A percentile compares a stretch with the other conserved stretches of the same genome.
Evolutionary conservation across 92 coral and sea anemone genomes (phyloP).

Genomic region (Palythoa grandiflora): DNA sequence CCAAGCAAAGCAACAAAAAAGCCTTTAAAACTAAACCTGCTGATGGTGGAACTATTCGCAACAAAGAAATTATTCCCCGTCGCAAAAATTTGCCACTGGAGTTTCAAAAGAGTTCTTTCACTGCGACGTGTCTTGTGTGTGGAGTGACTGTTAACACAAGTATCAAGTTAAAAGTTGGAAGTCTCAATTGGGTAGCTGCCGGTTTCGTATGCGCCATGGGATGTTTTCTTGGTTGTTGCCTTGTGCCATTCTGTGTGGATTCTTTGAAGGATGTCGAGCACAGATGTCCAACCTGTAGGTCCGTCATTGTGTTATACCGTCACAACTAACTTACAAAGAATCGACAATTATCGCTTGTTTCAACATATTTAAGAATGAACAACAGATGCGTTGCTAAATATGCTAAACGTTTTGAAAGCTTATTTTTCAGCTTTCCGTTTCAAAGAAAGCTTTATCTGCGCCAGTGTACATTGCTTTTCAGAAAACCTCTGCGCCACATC

Average conservation of each 20-base stretch:
- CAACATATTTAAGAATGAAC: no score
- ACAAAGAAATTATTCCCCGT: neutral
- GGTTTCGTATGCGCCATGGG: constrained; percentile 17
- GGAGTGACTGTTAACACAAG: neutral
- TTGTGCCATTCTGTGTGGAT: constrained; percentile 17
- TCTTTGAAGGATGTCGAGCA: constrained; percentile 28
- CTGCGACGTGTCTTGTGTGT: neutral
- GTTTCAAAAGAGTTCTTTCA: neutral
- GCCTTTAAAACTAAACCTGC: neutral
- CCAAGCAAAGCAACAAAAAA: neutral
- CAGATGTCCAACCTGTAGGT: constrained; percentile 5
- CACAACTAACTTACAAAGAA: neutral
- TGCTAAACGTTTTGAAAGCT: no score
- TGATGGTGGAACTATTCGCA: neutral
- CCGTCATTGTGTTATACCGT: neutral
- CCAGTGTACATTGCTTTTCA: no score
- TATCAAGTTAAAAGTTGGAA: neutral
- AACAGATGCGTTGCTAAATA: no score
- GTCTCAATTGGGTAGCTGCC: constrained; percentile 6
- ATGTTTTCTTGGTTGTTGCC: constrained; percentile 10
- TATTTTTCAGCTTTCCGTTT: no score
- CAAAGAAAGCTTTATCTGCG: no score
- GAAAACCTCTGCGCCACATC: no score
- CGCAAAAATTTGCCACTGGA: neutral
- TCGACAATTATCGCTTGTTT: no score